These are phyloP conservation scores for human (Homo sapiens) DNA, from an alignment of 2,113 vertebrate genomes.

Conservation along the genomic window GRCh38 chr17:56284001-56284500, in stretches of 20 bases:
- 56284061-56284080: not conserved
- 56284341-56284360: conserved; percentile 25
- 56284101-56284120: not conserved
- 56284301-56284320: not conserved
- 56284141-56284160: not conserved
- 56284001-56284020: not conserved
- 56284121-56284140: fast-evolving
- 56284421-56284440: not conserved
- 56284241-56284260: not conserved
- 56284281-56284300: not conserved
- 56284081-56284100: not conserved
- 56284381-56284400: not conserved
- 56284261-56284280: not conserved
- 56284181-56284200: not conserved
- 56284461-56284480: not conserved
- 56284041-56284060: not conserved
- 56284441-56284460: conserved; percentile 29
- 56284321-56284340: not conserved
- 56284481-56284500: not conserved
- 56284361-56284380: conserved; percentile 21
- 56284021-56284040: not conserved
- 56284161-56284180: not conserved
- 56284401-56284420: conserved; percentile 23
- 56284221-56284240: not conserved
- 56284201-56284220: not conserved